Evolutionary conservation across 2,113 vertebrate genomes (phyloP), one percentile per base, ranked within the genome.

Genomic region (Pelodiscus sinensis): DNA sequence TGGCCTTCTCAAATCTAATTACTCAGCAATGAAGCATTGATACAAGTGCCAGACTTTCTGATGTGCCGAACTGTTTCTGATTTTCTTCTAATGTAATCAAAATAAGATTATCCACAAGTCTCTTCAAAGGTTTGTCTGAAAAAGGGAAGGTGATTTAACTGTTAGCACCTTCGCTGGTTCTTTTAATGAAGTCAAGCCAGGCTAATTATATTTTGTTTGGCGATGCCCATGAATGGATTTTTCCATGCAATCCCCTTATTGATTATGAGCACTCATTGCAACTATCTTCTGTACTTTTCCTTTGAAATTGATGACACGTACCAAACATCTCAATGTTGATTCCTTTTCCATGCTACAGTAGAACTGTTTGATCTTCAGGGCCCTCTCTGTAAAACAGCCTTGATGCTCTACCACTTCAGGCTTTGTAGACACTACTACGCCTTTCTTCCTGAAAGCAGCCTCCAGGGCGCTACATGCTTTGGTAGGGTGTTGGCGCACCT

Each of bases 21-120:
- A 6, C n/a, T 87, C 88, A 81, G 75, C 44, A 52, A 90, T 82
- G 84, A 89, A 92, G 87, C 87, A 85, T 79, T 81, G 5, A 22
- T 58, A 55, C 1, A 3, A 94, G 92, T 89, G 92, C 82, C 88
- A 5, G 4, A 79, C 81, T 79, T 93, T 85, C 31, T 95, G 29
- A 4, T 71, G 35, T 0, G 8, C 44, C 57, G 90, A 54, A 51
- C 79, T 90, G 79, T n/a, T 89, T n/a, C n/a, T 52, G n/a, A 6
- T 55, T 3, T 85, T 90, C 88, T 96, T 92, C 94, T 81, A 81
- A 89, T 86, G 79, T 87, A 90, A 71, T 91, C 77, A 87, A 82
- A 89, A 84, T 57, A 78, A 90, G 85, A 92, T 92, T 92, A 93
- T 51, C 87, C 79, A 79, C 81, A 71, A 83, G 35, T 77, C 71